These are phyloP conservation scores for Coilia nasus DNA, from an alignment of 2,797 vertebrate species.

Conservation along the genomic window DNA sequence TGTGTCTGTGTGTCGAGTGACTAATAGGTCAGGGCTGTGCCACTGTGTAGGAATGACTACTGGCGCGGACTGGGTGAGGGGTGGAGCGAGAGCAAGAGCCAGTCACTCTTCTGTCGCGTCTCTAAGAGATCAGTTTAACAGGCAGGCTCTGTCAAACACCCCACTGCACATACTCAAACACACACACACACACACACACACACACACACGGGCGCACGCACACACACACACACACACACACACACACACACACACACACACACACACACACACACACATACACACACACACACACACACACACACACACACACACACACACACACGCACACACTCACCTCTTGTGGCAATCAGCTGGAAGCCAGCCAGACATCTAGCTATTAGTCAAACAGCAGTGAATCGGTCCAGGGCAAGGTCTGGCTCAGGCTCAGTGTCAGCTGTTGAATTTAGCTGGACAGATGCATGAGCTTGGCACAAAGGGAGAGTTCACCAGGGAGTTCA, in stretches of 20 bases:
- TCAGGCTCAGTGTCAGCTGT: not conserved
- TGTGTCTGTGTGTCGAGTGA: not conserved
- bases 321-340: not conserved
- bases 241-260: not conserved
- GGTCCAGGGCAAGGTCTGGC: not conserved
- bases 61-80: not conserved
- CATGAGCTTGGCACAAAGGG: not conserved
- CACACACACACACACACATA: not conserved
- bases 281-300: constrained; percentile 5
- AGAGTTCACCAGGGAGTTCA: too few relatives aligned
- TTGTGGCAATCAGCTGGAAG: constrained; percentile 19
- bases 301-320: not conserved
- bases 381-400: constrained; percentile 36
- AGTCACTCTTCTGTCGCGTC: not conserved
- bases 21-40: not conserved
- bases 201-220: not conserved
- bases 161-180: not conserved
- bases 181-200: not conserved
- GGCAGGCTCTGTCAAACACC: not conserved
- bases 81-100: not conserved
- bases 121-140: not conserved
- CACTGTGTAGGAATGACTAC: not conserved
- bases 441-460: not conserved
- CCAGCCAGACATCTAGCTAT: constrained; percentile 24
- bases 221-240: constrained; percentile 9